These are phyloP conservation scores for Palythoa heliodiscus DNA, from an alignment of 92 coral and sea anemone genomes.

Conservation along the genomic window DNA sequence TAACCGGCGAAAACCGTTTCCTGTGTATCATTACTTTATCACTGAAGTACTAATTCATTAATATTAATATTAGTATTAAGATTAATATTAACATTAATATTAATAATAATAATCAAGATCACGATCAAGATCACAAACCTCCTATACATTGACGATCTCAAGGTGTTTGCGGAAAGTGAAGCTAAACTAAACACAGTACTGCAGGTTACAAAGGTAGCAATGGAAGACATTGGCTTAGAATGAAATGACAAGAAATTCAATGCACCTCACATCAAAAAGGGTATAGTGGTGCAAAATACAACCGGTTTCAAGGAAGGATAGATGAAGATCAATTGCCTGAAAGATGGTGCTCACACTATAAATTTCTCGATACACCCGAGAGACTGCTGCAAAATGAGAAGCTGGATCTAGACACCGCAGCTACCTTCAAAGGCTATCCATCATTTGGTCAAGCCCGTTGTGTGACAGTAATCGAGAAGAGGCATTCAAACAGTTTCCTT, in stretches of 20 bases:
- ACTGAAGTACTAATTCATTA: too few species aligned
- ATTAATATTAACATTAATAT: too few species aligned
- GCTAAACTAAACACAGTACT: background rate
- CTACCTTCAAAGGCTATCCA: background rate
- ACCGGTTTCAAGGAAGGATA: background rate
- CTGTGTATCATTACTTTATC: too few species aligned
- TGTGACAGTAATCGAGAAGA: too few species aligned
- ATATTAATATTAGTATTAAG: too few species aligned
- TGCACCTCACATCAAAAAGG: too few species aligned
- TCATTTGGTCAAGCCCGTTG: too few species aligned
- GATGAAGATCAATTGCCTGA: background rate
- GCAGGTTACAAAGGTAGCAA: background rate
- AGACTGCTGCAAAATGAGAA: background rate
- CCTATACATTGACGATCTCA: constrained; percentile 9
- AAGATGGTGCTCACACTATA: constrained; percentile 1
- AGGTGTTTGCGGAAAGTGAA: constrained; percentile 28
- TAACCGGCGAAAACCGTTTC: too few species aligned
- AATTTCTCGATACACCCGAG: background rate
- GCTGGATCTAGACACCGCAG: background rate
- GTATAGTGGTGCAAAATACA: too few species aligned
- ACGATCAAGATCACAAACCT: background rate
- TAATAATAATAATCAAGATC: too few species aligned
- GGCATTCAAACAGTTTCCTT: background rate
- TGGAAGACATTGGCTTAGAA: background rate
- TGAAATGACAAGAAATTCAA: background rate